Percentiles rank a stretch among this genome's conserved stretches.
Evolutionary conservation across 2,888 invertebrate genomes (phyloP).

Genomic region (Drosophila bunnanda): DNA sequence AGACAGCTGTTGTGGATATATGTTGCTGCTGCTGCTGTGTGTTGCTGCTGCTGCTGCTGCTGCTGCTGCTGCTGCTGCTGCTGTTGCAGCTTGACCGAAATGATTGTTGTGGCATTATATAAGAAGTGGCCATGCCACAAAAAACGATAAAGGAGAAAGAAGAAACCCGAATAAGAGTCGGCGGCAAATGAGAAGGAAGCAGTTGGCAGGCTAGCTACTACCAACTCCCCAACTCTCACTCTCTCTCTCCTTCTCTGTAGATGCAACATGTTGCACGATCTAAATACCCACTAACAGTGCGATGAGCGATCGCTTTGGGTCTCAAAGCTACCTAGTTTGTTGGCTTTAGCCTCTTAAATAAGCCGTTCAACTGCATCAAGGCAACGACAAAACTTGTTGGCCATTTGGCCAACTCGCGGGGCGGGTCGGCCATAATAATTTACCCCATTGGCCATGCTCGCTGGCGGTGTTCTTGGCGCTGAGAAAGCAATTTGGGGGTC

Average conservation of each 20-base stretch:
- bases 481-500: conserved; percentile 50
- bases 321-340: conserved; percentile 12
- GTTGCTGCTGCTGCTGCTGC: conserved; percentile 4
- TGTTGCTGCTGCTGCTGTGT: conserved; percentile 28
- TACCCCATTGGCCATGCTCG: conserved; percentile 27
- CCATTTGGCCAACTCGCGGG: not conserved
- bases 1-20: conserved; percentile 70
- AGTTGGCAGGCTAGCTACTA: conserved; percentile 11
- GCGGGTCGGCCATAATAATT: conserved; percentile 34
- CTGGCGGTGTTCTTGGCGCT: conserved; percentile 55
- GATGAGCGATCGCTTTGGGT: conserved; percentile 10
- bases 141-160: conserved; percentile 55
- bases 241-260: conserved; percentile 1
- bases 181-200: conserved; percentile 60
- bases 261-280: conserved; percentile 70
- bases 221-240: not conserved
- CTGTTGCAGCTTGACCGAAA: conserved; percentile 77
- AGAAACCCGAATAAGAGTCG: conserved; percentile 31
- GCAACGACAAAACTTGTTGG: conserved; percentile 18
- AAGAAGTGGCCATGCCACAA: conserved; percentile 81
- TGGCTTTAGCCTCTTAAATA: conserved; percentile 37
- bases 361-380: conserved; percentile 60
- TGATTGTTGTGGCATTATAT: conserved; percentile 77
- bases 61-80: conserved; percentile 20
- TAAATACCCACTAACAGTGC: conserved; percentile 73